Evolutionary conservation across 2,113 vertebrate genomes (phyloP).

Genomic region (Puntigrus tetrazona): DNA sequence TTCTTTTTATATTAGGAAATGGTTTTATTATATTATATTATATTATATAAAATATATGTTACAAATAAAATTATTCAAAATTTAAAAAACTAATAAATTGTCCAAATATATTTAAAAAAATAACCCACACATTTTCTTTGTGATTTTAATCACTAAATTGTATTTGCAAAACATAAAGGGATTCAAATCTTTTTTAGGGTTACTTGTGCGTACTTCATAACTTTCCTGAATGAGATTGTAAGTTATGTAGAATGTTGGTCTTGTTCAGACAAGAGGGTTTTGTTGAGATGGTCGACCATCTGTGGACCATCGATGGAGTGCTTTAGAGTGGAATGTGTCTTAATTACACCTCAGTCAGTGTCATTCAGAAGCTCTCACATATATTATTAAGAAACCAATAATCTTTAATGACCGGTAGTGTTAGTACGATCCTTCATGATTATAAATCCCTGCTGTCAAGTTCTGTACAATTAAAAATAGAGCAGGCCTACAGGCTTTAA

Average conservation of each 20-base stretch:
- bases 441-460: constrained; percentile 2
- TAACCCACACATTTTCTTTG: too few relatives aligned
- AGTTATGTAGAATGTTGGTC: background rate
- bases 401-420: constrained; percentile 33
- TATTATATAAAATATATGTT: too few relatives aligned
- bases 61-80: too few relatives aligned
- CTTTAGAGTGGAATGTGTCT: constrained; percentile 35
- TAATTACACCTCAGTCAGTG: constrained; percentile 38
- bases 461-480: background rate
- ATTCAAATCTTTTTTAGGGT: too few relatives aligned
- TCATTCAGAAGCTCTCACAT: constrained; percentile 4
- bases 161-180: too few relatives aligned
- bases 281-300: constrained; percentile 10
- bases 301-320: background rate
- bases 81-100: too few relatives aligned
- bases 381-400: constrained; percentile 44
- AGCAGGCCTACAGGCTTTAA: background rate
- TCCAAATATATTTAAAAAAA: too few relatives aligned
- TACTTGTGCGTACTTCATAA: too few relatives aligned
- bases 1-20: too few relatives aligned
- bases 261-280: constrained; percentile 13
- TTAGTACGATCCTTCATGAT: background rate
- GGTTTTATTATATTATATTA: too few relatives aligned
- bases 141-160: too few relatives aligned
- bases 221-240: background rate